Base-by-base conservation (phyloP, 2,888 invertebrate genomes). In the Hedya salicella region DNA sequence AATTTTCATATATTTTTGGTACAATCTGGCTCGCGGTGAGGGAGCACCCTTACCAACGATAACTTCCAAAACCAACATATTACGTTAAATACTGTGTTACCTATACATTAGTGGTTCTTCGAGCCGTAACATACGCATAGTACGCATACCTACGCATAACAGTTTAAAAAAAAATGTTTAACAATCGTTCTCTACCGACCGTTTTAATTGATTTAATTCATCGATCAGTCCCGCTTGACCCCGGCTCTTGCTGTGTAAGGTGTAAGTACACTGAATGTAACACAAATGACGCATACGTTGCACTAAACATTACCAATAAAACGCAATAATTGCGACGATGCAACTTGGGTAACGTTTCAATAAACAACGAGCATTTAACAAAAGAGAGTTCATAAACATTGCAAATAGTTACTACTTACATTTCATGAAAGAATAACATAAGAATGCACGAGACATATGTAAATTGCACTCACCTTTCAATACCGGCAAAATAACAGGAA, bases 391-490 rank as follows among this genome's bases (percentile, higher is more conserved):
- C 36, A 13, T 30, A 17, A 56, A 16, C 13, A 30, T 30, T 3
- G 42, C 30, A 14, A 17, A 44, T 25, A 19, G 9, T 54, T 40
- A n/a, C n/a, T n/a, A n/a, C n/a, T n/a, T n/a, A n/a, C n/a, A n/a
- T 2, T 25, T 25, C 4, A 25, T 25, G 25, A 25, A 25, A 4
- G 6, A 25, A 25, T 6, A 6, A 25, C 25, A 25, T 25, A 25
- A 6, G n/a, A n/a, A n/a, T n/a, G n/a, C n/a, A n/a, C n/a, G n/a
- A n/a, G n/a, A n/a, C n/a, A n/a, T n/a, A n/a, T n/a, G n/a, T n/a
- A n/a, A n/a, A 49, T 53, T 40, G 54, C 66, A 30, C 61, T 66
- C 14, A 66, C 66, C 66, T 61, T 60, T 49, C 19, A 54, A 61
- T 36, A 30, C 54, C 54, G 25, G 60, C 46, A 61, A 66, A 44